phyloP scores from a whole-genome alignment of 2,113 vertebrate species.

The Gadus macrocephalus region DNA sequence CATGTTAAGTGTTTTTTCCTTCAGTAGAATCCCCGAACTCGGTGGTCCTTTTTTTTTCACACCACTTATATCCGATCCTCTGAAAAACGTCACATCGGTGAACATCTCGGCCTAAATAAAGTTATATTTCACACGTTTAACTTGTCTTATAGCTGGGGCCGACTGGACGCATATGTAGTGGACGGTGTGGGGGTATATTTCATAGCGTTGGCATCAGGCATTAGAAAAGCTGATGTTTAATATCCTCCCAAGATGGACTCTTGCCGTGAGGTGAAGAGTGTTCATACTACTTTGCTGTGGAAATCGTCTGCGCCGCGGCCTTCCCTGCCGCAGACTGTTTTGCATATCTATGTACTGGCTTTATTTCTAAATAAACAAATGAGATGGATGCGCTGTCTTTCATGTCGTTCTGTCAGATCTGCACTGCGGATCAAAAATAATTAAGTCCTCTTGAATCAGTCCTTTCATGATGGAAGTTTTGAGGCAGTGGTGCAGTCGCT shows the following conservation, averaged over 20 bases:
- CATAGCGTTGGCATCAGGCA: conserved; percentile 9
- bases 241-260: not conserved
- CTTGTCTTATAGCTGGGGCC: too few relatives aligned
- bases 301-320: conserved; percentile 52
- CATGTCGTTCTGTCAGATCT: conserved; percentile 2
- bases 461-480: not conserved
- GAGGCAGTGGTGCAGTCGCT: not conserved
- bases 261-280: too few relatives aligned
- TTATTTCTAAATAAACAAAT: conserved; percentile 64
- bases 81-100: too few relatives aligned
- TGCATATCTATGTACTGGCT: conserved; percentile 60
- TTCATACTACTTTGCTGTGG: conserved; percentile 36
- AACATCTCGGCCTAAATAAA: conserved; percentile 1
- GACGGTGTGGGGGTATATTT: too few relatives aligned
- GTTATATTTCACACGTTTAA: too few relatives aligned
- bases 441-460: not conserved
- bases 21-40: conserved; percentile 7
- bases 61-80: not conserved
- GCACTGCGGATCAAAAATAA: not conserved
- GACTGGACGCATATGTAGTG: too few relatives aligned
- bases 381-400: conserved; percentile 17
- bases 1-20: not conserved
- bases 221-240: conserved; percentile 4
- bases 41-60: conserved; percentile 8
- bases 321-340: conserved; percentile 49